Percentiles rank a stretch among this genome's conserved stretches.
Evolutionary conservation across 2,888 invertebrate genomes (phyloP).

Genomic region (Sinodicranocentrus sp.): DNA sequence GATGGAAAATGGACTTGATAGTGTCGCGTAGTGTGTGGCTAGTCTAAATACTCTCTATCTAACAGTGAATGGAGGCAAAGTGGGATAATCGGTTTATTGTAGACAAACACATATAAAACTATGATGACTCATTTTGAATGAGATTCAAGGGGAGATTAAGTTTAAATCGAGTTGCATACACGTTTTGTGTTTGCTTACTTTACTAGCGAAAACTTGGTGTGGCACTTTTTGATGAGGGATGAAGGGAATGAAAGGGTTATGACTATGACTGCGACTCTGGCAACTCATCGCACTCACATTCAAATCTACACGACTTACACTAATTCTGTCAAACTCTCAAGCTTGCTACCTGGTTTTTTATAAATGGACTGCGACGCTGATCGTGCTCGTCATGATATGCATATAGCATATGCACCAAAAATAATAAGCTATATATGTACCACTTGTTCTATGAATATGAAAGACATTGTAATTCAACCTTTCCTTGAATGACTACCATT

Average conservation of each 20-base stretch:
- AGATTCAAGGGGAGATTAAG: conserved; percentile 40
- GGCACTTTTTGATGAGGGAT: too few relatives aligned
- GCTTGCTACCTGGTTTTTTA: conserved; percentile 10
- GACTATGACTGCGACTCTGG: too few relatives aligned
- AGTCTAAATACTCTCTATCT: background rate
- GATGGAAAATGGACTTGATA: conserved; percentile 8
- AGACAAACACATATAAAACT: conserved; percentile 22
- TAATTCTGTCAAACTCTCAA: conserved; percentile 15
- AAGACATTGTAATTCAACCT: conserved; percentile 41
- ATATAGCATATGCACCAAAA: too few relatives aligned
- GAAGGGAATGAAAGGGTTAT: too few relatives aligned
- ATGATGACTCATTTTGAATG: conserved; percentile 33
- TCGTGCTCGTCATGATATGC: too few relatives aligned
- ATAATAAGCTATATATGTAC: too few relatives aligned
- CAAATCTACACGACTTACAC: background rate
- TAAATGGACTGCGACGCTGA: background rate
- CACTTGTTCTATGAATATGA: conserved; percentile 8
- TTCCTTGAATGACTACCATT: conserved; percentile 41
- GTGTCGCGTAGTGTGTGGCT: background rate
- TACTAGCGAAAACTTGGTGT: too few relatives aligned
- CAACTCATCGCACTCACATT: too few relatives aligned
- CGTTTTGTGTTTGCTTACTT: background rate
- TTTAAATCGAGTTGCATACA: conserved; percentile 25
- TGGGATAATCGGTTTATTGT: conserved; percentile 63
- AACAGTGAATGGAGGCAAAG: conserved; percentile 23